Evolutionary conservation across 2,113 vertebrate species (phyloP).

Genomic region (Apeltes quadracus): DNA sequence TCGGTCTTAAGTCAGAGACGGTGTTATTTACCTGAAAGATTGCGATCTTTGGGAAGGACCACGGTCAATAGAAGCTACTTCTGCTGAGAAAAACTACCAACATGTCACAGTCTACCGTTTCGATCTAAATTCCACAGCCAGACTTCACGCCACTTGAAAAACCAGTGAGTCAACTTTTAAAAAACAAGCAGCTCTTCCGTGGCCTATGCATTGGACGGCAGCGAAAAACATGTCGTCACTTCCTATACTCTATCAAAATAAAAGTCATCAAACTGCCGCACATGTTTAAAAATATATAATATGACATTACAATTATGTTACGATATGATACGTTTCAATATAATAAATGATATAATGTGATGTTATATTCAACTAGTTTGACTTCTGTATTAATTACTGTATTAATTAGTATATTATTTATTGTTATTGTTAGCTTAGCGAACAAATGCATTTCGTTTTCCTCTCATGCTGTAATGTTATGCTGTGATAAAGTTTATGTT

Average conservation of each 20-base stretch:
- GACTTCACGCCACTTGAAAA: neutral
- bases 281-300: neutral
- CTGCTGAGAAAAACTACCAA: neutral
- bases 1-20: neutral
- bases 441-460: no score
- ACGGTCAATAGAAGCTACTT: neutral
- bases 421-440: no score
- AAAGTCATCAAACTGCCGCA: neutral
- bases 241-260: constrained; percentile 31
- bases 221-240: neutral
- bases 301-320: neutral
- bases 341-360: neutral
- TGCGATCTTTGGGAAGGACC: neutral
- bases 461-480: neutral
- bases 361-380: no score
- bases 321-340: neutral
- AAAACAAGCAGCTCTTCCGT: constrained; percentile 38
- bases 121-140: constrained; percentile 8
- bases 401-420: no score
- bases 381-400: no score
- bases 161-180: constrained; percentile 30
- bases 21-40: constrained; percentile 42
- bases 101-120: constrained; percentile 21
- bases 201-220: neutral
- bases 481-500: neutral